Evolutionary conservation across 2,888 invertebrate species (phyloP), one percentile per base, ranked within the genome.

Genomic region (Cryptosula pallasiana): DNA sequence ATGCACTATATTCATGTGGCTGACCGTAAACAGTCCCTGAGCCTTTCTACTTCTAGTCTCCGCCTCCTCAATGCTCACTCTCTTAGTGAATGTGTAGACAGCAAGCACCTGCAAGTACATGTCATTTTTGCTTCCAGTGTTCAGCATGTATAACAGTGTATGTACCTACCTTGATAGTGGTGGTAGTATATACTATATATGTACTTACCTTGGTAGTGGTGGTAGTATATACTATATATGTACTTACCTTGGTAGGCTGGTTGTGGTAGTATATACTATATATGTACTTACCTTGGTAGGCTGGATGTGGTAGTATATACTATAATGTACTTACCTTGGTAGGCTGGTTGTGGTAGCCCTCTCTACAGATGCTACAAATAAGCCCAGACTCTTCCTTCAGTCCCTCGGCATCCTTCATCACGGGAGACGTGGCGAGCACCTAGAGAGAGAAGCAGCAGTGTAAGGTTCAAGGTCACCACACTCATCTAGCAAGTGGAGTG

Each of bases 1-100:
- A 85, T 99, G 98, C 34, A 98, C 95, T 54, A 97, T 92, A 87
- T 98, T 98, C 87, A 98, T 98, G 87, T 98, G 97, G 20, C 95
- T 95, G 45, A 98, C 97, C 0, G 97, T 97, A 71, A 92, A 92
- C 86, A 95, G 96, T 72, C 87, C 88, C 35, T 78, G 81, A 9
- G 92, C 92, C 86, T 95, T 95, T 76, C 95, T 88, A 55, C 92
- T 90, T 74, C 95, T 94, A 75, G 90, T 88, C 85, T 97, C 97
- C 83, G 89, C 92, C 81, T 96, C 95, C 77, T 98, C 97, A 55
- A 96, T 91, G 79, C 93, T 92, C 78, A 93, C 94, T 25, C 95
- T 90, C 86, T 96, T 96, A 70, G 95, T 96, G 85, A 93, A 98
- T 1, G 97, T 98, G 86, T 98, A 98, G 79, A 98, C 92, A 35